These are phyloP conservation scores for Avahi laniger DNA, from an alignment of 2,797 vertebrate species.

Conservation along the genomic window DNA sequence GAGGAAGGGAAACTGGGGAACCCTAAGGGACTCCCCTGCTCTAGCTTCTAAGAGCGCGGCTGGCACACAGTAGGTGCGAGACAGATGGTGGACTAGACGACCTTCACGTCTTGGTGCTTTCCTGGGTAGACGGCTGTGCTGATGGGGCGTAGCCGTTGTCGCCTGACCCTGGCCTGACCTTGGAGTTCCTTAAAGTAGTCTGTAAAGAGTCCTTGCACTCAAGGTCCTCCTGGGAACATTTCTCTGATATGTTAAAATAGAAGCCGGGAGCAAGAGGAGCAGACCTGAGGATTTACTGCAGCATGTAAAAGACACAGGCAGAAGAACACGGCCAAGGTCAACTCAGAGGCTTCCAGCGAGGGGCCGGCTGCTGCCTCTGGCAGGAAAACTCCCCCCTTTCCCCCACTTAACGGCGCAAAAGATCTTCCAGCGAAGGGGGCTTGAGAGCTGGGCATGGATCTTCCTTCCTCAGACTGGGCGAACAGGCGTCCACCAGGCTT, in stretches of 20 bases:
- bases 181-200: background rate
- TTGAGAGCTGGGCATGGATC: background rate
- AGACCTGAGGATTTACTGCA: background rate
- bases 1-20: background rate
- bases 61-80: background rate
- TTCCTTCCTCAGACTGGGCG: background rate
- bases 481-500: background rate
- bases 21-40: background rate
- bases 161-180: background rate
- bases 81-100: background rate
- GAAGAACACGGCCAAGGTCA: background rate
- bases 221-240: background rate
- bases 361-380: background rate
- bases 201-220: background rate
- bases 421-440: background rate
- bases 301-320: background rate
- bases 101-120: background rate
- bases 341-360: background rate
- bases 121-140: background rate
- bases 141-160: background rate
- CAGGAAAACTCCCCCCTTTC: background rate
- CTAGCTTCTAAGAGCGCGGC: background rate
- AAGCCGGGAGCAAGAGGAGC: background rate
- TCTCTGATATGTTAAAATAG: constrained; percentile 12
- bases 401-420: background rate